These are phyloP conservation scores for Neodiprion lecontei DNA, from an alignment of 1,140 invertebrate genomes.

Conservation along the genomic window DNA sequence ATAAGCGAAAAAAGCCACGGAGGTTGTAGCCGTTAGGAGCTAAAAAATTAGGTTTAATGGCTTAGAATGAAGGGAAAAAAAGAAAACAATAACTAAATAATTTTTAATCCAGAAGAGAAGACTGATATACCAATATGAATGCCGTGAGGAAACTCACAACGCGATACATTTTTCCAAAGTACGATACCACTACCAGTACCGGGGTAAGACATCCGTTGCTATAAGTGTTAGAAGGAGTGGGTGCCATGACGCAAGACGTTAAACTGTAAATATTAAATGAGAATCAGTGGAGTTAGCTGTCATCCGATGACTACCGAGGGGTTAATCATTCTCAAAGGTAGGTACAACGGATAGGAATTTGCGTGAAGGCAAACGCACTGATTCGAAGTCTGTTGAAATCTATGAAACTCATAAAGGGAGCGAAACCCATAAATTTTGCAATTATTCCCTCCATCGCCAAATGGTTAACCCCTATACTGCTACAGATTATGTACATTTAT, in stretches of 20 bases:
- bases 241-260: not conserved
- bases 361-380: too few species aligned
- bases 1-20: not conserved
- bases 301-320: too few species aligned
- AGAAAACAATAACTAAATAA: slow-evolving; percentile 23
- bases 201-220: slow-evolving; percentile 15
- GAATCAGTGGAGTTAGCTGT: not conserved
- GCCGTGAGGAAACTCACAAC: not conserved
- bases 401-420: too few species aligned
- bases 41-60: slow-evolving; percentile 21
- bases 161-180: slow-evolving; percentile 21
- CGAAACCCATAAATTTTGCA: not conserved
- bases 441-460: not conserved
- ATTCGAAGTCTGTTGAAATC: too few species aligned
- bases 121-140: slow-evolving; percentile 12
- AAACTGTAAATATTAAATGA: not conserved
- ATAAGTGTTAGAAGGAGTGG: slow-evolving; percentile 20
- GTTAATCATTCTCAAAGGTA: too few species aligned
- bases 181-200: slow-evolving; percentile 15
- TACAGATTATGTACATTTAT: not conserved
- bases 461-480: not conserved
- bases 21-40: not conserved
- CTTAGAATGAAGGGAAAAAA: slow-evolving; percentile 31
- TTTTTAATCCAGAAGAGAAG: slow-evolving; percentile 28
- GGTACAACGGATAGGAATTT: too few species aligned